Base-by-base conservation (phyloP, 2,797 vertebrate genomes). In the Sebastes reedi region DNA sequence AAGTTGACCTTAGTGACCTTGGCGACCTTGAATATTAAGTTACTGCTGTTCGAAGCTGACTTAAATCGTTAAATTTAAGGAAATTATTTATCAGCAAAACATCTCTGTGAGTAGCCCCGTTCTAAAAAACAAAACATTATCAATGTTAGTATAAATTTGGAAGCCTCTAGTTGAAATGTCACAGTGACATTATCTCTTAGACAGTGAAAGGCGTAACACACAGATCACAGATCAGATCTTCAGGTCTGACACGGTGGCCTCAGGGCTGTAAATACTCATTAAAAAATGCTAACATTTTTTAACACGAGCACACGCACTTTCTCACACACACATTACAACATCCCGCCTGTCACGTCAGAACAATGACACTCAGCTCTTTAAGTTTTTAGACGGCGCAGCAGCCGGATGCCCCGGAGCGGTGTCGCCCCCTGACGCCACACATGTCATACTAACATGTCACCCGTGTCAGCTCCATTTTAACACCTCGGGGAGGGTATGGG, bases 401-500 rank as follows among this genome's bases (percentile, higher is more conserved):
- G 46, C 70, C 73, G 74, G 87, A 88, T 32, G 67, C 75, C 89
- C 80, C 8, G 32, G 27, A 65, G 88, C 75, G 0, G 5, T 16
- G 67, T 83, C 72, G 64, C 75, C 75, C 67, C 64, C 84, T 83
- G 86, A 92, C 87, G 80, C 91, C 91, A 84, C 80, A 20, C 89
- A 77, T 90, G 86, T 90, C 90, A 91, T 78, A 18, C 81, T 64
- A 36, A 81, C 87, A 79, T 88, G 86, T 90, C 90, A 90, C 80
- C 52, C 42, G 1, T 87, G 92, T 88, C 89, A 88, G 77, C 36
- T 83, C 58, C 67, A 36, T 89, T 75, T 91, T 89, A 89, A 90
- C 91, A 92, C 92, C 92, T 83, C 1, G 12, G 84, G 79, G 76
- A 76, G 76, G 80, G 70, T 30, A 5, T 16, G 77, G 81, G 84